Evolutionary conservation across 2,113 vertebrate genomes (phyloP).

Genomic region (Pseudopodoces humilis): DNA sequence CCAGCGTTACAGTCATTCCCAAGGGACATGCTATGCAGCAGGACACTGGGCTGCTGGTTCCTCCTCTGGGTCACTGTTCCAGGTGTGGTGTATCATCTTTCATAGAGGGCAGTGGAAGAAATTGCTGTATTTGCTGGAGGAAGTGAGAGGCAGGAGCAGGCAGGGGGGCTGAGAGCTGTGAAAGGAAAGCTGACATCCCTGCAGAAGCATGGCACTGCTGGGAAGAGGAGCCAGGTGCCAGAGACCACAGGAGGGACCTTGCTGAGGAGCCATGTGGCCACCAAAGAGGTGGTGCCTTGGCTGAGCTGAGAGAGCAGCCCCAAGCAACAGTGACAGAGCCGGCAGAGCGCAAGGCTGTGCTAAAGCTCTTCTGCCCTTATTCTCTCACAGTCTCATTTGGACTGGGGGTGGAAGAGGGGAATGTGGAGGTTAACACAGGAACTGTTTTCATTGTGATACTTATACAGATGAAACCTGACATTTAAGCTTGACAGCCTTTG

Average conservation of each 20-base stretch:
- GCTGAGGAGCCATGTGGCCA: rapidly evolving
- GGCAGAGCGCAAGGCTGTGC: not conserved
- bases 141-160: not conserved
- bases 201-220: not conserved
- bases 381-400: not conserved
- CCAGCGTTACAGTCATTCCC: rapidly evolving
- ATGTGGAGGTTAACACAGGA: not conserved
- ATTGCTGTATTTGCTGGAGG: not conserved
- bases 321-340: rapidly evolving
- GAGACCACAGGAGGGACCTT: not conserved
- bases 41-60: not conserved
- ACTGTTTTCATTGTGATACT: not conserved
- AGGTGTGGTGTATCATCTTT: rapidly evolving
- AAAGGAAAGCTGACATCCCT: not conserved
- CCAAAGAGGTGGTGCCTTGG: not conserved
- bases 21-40: not conserved
- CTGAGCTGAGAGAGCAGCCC: not conserved
- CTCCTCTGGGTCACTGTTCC: rapidly evolving
- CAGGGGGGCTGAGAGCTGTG: not conserved
- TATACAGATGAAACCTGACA: not conserved
- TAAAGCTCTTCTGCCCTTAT: not conserved
- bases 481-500: not conserved
- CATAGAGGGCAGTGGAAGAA: not conserved
- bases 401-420: not conserved
- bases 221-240: not conserved